A percentile compares a stretch with the other conserved stretches of the same genome.
phyloP scores from a whole-genome alignment of 2,113 vertebrate species.

The Lycaon pictus region DNA sequence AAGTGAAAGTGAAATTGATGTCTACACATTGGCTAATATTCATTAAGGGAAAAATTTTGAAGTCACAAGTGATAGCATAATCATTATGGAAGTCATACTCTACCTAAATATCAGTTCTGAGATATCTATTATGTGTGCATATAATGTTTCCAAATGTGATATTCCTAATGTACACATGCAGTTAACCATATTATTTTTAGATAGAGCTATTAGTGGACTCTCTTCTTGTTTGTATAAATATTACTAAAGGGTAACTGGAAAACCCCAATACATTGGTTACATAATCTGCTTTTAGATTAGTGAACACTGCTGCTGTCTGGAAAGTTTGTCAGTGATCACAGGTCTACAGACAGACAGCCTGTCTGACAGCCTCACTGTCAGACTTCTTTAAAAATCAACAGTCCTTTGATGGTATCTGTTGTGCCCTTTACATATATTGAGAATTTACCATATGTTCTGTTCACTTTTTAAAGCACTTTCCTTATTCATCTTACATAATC shows the following conservation, averaged over 20 bases:
- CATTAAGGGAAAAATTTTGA: slow-evolving; percentile 15
- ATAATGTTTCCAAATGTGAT: slow-evolving; percentile 37
- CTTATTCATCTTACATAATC: neutral
- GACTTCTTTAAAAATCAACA: neutral
- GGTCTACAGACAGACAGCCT: neutral
- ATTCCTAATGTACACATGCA: neutral
- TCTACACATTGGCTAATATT: slow-evolving; percentile 37
- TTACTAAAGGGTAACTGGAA: neutral
- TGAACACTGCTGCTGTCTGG: neutral
- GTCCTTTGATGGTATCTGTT: neutral
- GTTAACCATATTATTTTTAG: slow-evolving; percentile 27
- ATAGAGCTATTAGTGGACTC: neutral
- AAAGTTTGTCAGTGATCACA: neutral
- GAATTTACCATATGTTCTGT: neutral
- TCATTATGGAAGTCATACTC: neutral
- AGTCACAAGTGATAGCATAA: neutral
- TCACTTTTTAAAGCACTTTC: slow-evolving; percentile 39
- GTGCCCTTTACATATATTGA: neutral
- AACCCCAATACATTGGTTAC: neutral
- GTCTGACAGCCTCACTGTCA: neutral
- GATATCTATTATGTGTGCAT: neutral
- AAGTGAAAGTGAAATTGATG: neutral
- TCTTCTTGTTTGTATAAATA: slow-evolving; percentile 36
- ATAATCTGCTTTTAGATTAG: slow-evolving; percentile 30
- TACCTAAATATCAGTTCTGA: neutral